Base-by-base conservation (phyloP, 1,140 invertebrate species). In the Leguminivora glycinivorella region DNA sequence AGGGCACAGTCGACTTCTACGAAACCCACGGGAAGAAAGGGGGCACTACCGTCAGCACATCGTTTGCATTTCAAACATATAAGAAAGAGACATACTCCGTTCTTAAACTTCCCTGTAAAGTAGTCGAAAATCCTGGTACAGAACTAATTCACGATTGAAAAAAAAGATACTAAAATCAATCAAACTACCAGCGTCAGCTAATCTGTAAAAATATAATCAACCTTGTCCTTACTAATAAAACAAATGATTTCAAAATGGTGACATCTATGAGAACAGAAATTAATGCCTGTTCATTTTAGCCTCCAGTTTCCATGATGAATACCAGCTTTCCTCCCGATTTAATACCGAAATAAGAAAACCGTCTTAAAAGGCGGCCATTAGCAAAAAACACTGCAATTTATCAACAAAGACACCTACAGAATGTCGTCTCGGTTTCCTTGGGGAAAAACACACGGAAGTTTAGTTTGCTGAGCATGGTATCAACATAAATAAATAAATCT, bases 331-430 rank as follows among this genome's bases (percentile, higher is more conserved):
- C 52, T 69, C 19, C 31, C 31, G 38, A 66, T 58, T 75, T 78
- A 75, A 79, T 76, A 40, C 71, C 70, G 43, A 70, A 70, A 60
- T 63, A 29, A 68, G 52, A 70, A 75, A 74, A 70, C 68, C 68
- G 68, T 56, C 71, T 72, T 78, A 79, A 79, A 72, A 76, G 79
- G 68, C 24, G 60, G 60, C 80, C 83, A 85, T 88, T 85, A 83
- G 75, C 75, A 83, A 85, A 83, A 81, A 85, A 82, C 76, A 80
- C 73, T 75, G 81, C 77, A 80, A 86, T 86, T 84, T 86, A 84
- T 84, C 82, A 83, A 81, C 77, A 81, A 77, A 82, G 77, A 75
- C 81, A 82, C 75, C 79, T 76, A 74, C 74, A 78, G 74, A 76
- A 77, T 76, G 73, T 78, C 75, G 71, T 71, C 69, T 74, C 67